These are phyloP conservation scores for Heliconius hortense DNA, from an alignment of 2,888 invertebrate genomes.

Conservation along the genomic window DNA sequence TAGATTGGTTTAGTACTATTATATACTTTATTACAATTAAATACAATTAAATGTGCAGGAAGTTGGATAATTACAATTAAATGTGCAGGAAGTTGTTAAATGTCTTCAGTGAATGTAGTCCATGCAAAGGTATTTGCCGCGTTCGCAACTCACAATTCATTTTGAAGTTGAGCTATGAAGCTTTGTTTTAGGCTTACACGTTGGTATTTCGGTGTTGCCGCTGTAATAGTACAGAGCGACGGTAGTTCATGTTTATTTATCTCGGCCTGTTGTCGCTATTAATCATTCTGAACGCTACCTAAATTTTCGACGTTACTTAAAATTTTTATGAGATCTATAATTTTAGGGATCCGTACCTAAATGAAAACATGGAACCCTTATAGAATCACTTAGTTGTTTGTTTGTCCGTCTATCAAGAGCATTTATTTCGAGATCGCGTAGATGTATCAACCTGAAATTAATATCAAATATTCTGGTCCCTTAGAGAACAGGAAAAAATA, in stretches of 20 bases:
- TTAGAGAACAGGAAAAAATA: no score
- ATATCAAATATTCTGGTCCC: no score
- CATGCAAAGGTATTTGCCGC: constrained; percentile 10
- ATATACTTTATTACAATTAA: not conserved
- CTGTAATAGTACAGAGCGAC: constrained; percentile 9
- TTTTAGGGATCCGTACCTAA: no score
- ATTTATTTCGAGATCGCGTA: no score
- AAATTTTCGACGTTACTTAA: not conserved
- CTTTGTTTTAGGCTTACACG: constrained; percentile 23
- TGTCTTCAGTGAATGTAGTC: constrained; percentile 6
- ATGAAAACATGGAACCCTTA: no score
- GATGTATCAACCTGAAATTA: no score
- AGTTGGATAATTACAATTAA: constrained; percentile 13
- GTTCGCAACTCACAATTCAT: constrained; percentile 17
- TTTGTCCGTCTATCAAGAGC: no score
- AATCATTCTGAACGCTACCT: not conserved
- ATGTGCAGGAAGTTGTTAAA: constrained; percentile 17
- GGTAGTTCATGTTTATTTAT: constrained; percentile 8
- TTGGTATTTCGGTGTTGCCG: constrained; percentile 15
- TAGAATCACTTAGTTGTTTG: no score
- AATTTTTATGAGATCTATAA: not conserved
- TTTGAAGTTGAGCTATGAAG: constrained; percentile 19
- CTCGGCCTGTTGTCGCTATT: not conserved
- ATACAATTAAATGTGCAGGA: constrained; percentile 20
- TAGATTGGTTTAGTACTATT: not conserved